Conservation (phyloP, 2,888 invertebrate species). For the Drosophila mettleri region DNA sequence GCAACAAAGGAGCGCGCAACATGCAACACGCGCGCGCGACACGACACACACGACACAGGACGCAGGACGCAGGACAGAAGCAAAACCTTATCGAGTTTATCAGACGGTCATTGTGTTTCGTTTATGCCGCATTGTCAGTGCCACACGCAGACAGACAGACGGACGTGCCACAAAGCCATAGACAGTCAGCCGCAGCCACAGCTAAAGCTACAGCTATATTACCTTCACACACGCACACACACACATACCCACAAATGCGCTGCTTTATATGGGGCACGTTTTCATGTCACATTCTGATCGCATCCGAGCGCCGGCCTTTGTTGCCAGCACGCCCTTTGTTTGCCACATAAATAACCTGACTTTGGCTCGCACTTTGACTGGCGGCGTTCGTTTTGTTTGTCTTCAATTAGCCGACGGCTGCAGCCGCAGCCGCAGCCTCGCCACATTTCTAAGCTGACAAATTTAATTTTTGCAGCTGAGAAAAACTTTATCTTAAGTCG, state of each 20-base stretch:
- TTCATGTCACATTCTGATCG: constrained; percentile 58
- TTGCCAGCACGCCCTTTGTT: constrained; percentile 23
- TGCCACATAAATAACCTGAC: constrained; percentile 48
- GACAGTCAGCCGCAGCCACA: constrained; percentile 19
- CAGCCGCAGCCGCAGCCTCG: constrained; percentile 8
- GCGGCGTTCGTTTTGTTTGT: constrained; percentile 17
- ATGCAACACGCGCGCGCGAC: constrained; percentile 20
- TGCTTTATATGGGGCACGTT: constrained; percentile 55
- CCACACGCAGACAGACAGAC: constrained; percentile 16
- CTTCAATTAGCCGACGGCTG: constrained; percentile 49
- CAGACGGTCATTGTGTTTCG: constrained; percentile 62
- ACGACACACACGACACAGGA: too few relatives aligned
- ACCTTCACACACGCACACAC: constrained; percentile 25
- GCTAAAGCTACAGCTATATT: constrained; percentile 23
- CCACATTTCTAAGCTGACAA: constrained; percentile 45
- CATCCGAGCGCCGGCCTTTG: constrained; percentile 22
- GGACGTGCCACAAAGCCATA: constrained; percentile 30
- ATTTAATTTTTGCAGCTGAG: constrained; percentile 68
- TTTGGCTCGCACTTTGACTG: constrained; percentile 26
- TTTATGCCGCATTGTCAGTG: constrained; percentile 59
- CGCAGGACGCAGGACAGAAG: too few relatives aligned
- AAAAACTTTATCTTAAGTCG: constrained; percentile 73
- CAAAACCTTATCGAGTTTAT: constrained; percentile 66
- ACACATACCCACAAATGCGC: constrained; percentile 3
- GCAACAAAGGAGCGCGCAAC: constrained; percentile 48